Evolutionary conservation across 37 sponge, comb jelly and placozoan species (phyloP).

Genomic region (Geodia barretti): DNA sequence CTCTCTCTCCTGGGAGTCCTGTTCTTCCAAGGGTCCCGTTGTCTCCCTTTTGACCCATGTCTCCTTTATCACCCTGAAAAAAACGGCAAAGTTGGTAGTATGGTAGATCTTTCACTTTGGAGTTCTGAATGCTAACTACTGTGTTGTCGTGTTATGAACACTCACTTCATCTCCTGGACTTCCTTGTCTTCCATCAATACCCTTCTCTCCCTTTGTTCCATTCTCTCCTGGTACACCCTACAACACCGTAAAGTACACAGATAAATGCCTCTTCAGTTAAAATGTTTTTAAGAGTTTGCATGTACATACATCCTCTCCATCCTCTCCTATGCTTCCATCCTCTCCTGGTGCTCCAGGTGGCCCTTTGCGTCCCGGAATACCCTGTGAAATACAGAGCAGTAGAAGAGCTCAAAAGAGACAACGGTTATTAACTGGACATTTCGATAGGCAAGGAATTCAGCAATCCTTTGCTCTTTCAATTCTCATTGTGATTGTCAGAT

Average conservation of each 20-base stretch:
- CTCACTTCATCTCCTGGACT: neutral
- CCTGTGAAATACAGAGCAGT: no score
- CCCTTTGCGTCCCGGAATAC: neutral
- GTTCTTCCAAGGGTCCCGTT: neutral
- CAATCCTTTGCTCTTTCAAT: no score
- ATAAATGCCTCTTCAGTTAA: no score
- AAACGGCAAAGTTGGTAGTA: neutral
- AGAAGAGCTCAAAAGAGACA: no score
- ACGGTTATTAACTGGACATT: no score
- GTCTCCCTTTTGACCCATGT: neutral
- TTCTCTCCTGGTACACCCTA: neutral
- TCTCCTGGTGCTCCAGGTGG: neutral
- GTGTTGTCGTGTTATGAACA: neutral
- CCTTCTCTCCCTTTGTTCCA: neutral
- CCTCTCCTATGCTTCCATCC: neutral
- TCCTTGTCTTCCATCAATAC: neutral
- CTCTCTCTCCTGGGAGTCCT: neutral
- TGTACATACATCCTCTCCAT: neutral
- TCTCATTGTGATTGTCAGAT: no score
- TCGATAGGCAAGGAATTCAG: no score
- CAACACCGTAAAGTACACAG: neutral
- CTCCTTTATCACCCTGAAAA: neutral
- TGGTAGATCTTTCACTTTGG: no score
- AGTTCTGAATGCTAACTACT: no score
- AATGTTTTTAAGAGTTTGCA: no score